These are phyloP conservation scores for Pyrrhosoma nymphula DNA, from an alignment of 2,888 invertebrate genomes.

Conservation along the genomic window DNA sequence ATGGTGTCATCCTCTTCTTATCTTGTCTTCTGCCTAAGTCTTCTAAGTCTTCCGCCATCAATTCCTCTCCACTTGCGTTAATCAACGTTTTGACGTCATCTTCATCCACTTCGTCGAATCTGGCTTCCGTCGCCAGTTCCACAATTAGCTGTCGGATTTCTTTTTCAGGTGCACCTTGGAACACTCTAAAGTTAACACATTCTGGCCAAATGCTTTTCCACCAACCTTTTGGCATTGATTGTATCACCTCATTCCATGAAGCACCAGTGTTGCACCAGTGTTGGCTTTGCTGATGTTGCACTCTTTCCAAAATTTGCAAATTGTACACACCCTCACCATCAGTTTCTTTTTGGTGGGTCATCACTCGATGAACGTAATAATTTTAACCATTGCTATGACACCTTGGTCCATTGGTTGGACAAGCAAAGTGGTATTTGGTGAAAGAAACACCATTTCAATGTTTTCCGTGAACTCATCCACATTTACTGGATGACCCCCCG, in stretches of 20 bases:
- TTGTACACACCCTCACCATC: background rate
- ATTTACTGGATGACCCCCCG: background rate
- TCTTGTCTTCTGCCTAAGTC: background rate
- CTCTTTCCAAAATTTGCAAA: background rate
- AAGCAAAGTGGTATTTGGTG: background rate
- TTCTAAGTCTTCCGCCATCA: background rate
- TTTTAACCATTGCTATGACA: background rate
- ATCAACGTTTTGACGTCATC: background rate
- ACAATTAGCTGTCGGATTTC: background rate
- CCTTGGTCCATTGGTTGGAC: background rate
- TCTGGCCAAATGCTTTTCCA: background rate
- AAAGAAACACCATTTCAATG: background rate
- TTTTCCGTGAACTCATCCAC: background rate
- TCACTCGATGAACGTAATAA: background rate
- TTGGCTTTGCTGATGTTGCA: background rate
- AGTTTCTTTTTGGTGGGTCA: background rate
- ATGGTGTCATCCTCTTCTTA: background rate
- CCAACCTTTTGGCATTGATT: background rate
- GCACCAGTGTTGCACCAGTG: background rate
- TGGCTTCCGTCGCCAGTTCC: background rate
- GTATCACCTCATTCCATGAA: background rate
- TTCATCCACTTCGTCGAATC: background rate
- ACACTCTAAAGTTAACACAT: background rate
- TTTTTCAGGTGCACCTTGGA: conserved; percentile 21
- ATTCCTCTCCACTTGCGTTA: background rate